These are phyloP conservation scores for Oreochromis niloticus DNA, from an alignment of 2,113 vertebrate species.

Conservation along the genomic window DNA sequence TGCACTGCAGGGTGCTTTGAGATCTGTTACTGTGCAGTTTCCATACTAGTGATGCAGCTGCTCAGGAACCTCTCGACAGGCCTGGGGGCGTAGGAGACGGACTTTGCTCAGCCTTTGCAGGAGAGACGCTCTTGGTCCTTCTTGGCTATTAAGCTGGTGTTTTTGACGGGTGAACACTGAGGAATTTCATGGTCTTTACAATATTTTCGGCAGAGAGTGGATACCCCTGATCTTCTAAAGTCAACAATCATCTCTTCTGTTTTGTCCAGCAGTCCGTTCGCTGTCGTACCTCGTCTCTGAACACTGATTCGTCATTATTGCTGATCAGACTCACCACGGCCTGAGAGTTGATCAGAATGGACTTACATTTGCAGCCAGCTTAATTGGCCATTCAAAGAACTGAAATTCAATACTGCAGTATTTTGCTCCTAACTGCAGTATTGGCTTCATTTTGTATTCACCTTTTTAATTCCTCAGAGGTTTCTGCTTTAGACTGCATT, in stretches of 20 bases:
- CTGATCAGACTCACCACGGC: not conserved
- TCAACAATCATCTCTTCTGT: fast-evolving
- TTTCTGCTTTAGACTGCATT: not conserved
- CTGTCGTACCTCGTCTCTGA: not conserved
- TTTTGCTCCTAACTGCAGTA: not conserved
- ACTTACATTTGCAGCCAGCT: not conserved
- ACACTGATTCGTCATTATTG: not conserved
- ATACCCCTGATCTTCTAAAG: not conserved
- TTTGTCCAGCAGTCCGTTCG: not conserved
- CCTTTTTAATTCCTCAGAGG: not conserved
- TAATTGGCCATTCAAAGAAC: not conserved
- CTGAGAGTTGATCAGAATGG: fast-evolving
- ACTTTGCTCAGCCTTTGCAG: not conserved
- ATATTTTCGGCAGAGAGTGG: not conserved
- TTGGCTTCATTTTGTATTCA: not conserved
- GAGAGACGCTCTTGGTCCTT: not conserved
- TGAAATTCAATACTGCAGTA: not conserved
- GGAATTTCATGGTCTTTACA: not conserved
- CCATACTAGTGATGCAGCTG: not conserved
- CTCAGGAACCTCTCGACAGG: not conserved
- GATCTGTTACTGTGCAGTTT: not conserved
- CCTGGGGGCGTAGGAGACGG: not conserved
- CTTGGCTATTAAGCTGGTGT: not conserved
- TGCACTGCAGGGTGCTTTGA: not conserved
- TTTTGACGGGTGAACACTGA: not conserved